phyloP scores from a whole-genome alignment of 2,888 invertebrate species.

The Danaus chrysippus region DNA sequence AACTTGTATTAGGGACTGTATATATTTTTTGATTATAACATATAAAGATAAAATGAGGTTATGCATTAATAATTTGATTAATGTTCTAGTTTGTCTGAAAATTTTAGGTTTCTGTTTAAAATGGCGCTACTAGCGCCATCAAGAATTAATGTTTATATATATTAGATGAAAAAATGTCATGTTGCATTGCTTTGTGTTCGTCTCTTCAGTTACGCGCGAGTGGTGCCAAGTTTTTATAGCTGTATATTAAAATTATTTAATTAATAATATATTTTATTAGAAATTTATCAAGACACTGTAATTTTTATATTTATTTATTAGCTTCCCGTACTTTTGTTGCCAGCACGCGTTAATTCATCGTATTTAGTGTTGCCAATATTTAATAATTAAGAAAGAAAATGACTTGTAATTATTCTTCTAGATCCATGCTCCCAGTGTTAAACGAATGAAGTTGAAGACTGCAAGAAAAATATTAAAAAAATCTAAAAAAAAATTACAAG shows the following conservation, averaged over 20 bases:
- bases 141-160: not conserved
- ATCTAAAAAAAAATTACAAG: constrained; percentile 46
- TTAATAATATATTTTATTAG: not conserved
- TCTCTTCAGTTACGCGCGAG: constrained; percentile 10
- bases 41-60: no score
- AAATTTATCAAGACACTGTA: not conserved
- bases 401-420: constrained; percentile 61
- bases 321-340: constrained; percentile 11
- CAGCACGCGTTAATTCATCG: constrained; percentile 5
- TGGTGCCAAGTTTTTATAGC: not conserved
- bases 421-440: constrained; percentile 90
- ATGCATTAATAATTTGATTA: not conserved
- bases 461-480: constrained; percentile 59
- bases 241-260: not conserved
- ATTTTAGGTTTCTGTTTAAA: constrained; percentile 5
- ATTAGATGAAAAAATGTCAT: constrained; percentile 4
- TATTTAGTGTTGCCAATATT: not conserved
- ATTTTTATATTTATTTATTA: no score
- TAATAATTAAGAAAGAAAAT: constrained; percentile 20
- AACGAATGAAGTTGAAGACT: constrained; percentile 84
- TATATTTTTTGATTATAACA: no score
- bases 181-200: not conserved
- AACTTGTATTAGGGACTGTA: no score
- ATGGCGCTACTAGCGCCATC: constrained; percentile 19
- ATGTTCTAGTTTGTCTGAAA: not conserved